A percentile compares a stretch with the other conserved stretches of the same genome.
Evolutionary conservation across 2,888 invertebrate genomes (phyloP).

Genomic region (Leptinotarsa rubiginosa): DNA sequence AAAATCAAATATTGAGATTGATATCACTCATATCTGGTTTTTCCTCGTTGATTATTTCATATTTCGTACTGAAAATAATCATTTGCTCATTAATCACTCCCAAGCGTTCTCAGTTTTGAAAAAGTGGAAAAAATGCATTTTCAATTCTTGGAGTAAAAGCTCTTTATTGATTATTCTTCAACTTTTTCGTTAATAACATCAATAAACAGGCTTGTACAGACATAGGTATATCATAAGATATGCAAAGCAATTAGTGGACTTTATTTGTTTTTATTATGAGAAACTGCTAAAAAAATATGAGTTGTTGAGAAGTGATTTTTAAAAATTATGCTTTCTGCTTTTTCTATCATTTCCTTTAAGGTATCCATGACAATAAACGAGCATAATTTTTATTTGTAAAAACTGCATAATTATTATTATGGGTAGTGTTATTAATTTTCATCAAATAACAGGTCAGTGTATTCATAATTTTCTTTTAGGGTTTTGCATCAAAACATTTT

Average conservation of each 20-base stretch:
- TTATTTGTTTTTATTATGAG: not conserved
- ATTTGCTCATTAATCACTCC: not conserved
- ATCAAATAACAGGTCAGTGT: too few species aligned
- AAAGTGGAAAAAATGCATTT: not conserved
- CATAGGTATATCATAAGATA: not conserved
- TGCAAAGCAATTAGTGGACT: not conserved
- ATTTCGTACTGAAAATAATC: not conserved
- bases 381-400: too few species aligned
- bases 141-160: too few species aligned
- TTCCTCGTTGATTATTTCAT: not conserved
- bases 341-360: too few species aligned
- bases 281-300: too few species aligned
- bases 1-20: not conserved
- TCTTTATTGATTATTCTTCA: not conserved
- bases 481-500: too few species aligned
- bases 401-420: too few species aligned
- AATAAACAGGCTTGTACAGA: not conserved
- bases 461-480: too few species aligned
- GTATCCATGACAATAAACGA: too few species aligned
- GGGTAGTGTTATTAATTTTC: too few species aligned
- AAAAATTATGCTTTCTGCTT: too few species aligned
- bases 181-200: not conserved
- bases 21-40: not conserved
- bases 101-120: not conserved
- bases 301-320: too few species aligned